A percentile compares a stretch with the other conserved stretches of the same genome.
Evolutionary conservation across 1,140 invertebrate genomes (phyloP).

Genomic region (Drosophila erecta): DNA sequence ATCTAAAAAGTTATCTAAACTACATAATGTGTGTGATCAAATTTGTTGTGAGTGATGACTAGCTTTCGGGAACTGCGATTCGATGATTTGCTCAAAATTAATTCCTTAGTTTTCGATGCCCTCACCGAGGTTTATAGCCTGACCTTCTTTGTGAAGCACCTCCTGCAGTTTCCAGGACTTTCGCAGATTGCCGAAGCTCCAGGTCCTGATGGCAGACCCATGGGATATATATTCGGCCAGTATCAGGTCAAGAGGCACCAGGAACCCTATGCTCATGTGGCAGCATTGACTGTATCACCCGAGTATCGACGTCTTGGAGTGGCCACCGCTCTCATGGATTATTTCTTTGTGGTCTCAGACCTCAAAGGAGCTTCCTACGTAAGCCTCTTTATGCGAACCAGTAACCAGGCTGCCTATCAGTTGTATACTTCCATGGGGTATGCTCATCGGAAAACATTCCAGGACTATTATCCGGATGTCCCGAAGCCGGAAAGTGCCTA

Average conservation of each 20-base stretch:
- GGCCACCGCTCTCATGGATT: slow-evolving; percentile 50
- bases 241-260: not conserved
- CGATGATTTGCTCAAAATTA: slow-evolving; percentile 68
- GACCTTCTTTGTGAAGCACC: slow-evolving; percentile 48
- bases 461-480: slow-evolving; percentile 60
- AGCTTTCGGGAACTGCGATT: slow-evolving; percentile 46
- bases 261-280: slow-evolving; percentile 41
- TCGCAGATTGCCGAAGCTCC: slow-evolving; percentile 36
- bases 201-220: slow-evolving; percentile 12
- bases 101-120: slow-evolving; percentile 54
- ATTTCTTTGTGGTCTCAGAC: slow-evolving; percentile 10
- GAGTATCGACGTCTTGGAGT: slow-evolving; percentile 54
- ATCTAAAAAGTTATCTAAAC: too few relatives aligned
- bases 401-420: slow-evolving; percentile 35
- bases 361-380: slow-evolving; percentile 36
- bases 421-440: slow-evolving; percentile 57
- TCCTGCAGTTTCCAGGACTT: slow-evolving; percentile 48
- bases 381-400: slow-evolving; percentile 46
- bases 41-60: slow-evolving; percentile 33
- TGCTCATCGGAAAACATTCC: slow-evolving; percentile 7
- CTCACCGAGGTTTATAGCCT: slow-evolving; percentile 58
- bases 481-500: slow-evolving; percentile 58
- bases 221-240: slow-evolving; percentile 61
- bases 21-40: too few relatives aligned
- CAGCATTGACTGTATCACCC: slow-evolving; percentile 27